These are phyloP conservation scores for Hemichromis elongatus DNA, from an alignment of 2,113 vertebrate species.

Conservation along the genomic window DNA sequence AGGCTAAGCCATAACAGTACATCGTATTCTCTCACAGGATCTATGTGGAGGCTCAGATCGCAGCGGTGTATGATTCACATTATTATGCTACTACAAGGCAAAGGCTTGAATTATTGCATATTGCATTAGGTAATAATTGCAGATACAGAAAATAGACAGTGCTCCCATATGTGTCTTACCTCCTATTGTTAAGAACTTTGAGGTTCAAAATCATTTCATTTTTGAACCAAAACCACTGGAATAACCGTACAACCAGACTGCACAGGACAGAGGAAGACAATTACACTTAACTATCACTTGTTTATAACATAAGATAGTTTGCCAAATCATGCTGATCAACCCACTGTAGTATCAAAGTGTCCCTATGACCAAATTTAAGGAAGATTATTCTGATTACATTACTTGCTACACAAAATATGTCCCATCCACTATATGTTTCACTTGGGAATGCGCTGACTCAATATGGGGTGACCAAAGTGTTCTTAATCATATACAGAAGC, in stretches of 20 bases:
- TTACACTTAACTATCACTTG: neutral
- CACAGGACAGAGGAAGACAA: neutral
- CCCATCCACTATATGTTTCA: neutral
- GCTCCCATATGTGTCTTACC: neutral
- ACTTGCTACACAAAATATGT: neutral
- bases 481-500: neutral
- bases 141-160: neutral
- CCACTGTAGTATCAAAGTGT: neutral
- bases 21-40: slow-evolving; percentile 41
- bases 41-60: slow-evolving; percentile 5
- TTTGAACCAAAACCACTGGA: neutral
- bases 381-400: neutral
- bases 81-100: neutral
- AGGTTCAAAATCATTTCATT: neutral
- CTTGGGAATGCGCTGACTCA: slow-evolving; percentile 17
- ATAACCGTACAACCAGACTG: neutral
- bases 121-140: neutral
- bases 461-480: neutral
- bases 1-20: slow-evolving; percentile 35
- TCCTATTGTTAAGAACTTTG: neutral
- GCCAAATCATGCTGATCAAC: neutral
- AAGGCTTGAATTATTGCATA: neutral
- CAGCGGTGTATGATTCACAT: neutral
- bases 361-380: neutral
- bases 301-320: neutral